A percentile compares a stretch with the other conserved stretches of the same genome.
Evolutionary conservation across 2,888 invertebrate species (phyloP).

Genomic region (Agrotis clavis): DNA sequence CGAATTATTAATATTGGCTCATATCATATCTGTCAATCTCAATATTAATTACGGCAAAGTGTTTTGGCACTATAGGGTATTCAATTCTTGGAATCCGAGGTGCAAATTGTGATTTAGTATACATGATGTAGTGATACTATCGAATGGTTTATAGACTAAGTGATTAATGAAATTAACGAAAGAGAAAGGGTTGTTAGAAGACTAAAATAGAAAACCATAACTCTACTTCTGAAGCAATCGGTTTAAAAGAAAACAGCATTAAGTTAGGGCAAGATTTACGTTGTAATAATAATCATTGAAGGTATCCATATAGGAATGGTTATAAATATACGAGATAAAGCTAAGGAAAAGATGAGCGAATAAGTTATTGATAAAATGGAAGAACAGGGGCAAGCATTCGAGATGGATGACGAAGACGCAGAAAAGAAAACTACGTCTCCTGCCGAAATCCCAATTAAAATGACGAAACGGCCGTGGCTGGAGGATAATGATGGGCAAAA

Average conservation of each 20-base stretch:
- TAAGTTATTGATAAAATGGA: not conserved
- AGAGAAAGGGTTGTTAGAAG: conserved; percentile 4
- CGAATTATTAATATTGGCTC: conserved; percentile 20
- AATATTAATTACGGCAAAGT: conserved; percentile 14
- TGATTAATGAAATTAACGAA: not conserved
- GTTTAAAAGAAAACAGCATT: too few relatives aligned
- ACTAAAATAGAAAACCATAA: not conserved
- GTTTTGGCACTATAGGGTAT: conserved; percentile 25
- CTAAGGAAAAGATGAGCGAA: not conserved
- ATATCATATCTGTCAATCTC: conserved; percentile 26
- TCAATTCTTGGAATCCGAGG: conserved; percentile 31
- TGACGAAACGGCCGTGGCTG: not conserved
- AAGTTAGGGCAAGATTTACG: too few relatives aligned
- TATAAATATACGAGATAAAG: not conserved
- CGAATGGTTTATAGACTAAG: not conserved
- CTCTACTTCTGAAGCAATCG: too few relatives aligned
- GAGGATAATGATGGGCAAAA: not conserved
- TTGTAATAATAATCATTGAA: too few relatives aligned
- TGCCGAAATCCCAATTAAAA: not conserved
- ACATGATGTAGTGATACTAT: not conserved
- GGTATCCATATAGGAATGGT: not conserved
- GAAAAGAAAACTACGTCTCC: too few relatives aligned
- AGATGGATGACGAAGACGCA: not conserved
- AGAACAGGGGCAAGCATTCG: not conserved
- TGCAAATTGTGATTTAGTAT: conserved; percentile 13